phyloP scores from a whole-genome alignment of 2,888 invertebrate genomes.

The Yponomeuta plumbellus region DNA sequence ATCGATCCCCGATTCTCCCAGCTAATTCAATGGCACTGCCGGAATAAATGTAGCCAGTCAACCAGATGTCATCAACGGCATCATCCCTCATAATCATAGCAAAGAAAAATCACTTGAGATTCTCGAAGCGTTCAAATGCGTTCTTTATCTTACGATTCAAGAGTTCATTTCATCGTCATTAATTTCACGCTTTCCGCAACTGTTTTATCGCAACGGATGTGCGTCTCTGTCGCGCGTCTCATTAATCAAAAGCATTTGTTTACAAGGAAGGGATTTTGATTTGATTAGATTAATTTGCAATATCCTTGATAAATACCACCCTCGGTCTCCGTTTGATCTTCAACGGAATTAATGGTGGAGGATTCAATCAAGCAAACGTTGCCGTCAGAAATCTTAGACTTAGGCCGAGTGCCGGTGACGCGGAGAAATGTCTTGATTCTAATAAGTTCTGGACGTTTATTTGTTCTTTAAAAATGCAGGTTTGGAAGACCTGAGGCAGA shows the following conservation, averaged over 20 bases:
- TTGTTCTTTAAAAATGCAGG: not conserved
- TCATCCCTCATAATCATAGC: conserved; percentile 59
- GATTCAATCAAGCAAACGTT: conserved; percentile 69
- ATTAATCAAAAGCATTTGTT: conserved; percentile 78
- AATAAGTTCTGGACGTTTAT: not conserved
- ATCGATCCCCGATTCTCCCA: conserved; percentile 48
- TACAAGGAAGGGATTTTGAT: conserved; percentile 77
- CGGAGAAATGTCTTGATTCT: conserved; percentile 9
- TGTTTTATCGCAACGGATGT: conserved; percentile 74
- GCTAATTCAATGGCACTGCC: conserved; percentile 43
- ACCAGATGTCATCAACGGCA: conserved; percentile 63
- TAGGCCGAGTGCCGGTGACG: conserved; percentile 14
- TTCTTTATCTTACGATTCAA: conserved; percentile 72
- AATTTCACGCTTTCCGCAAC: conserved; percentile 73
- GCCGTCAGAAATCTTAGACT: conserved; percentile 15
- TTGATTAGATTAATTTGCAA: conserved; percentile 78
- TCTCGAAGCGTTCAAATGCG: conserved; percentile 62
- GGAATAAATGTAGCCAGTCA: conserved; percentile 63
- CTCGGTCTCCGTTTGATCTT: conserved; percentile 76
- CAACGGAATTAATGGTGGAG: conserved; percentile 72
- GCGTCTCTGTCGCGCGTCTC: conserved; percentile 74
- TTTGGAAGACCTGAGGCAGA: conserved; percentile 38
- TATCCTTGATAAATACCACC: conserved; percentile 78
- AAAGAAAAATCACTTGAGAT: conserved; percentile 73
- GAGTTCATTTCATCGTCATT: conserved; percentile 77